Percentiles rank a stretch among this genome's conserved stretches.
Conservation (phyloP, 2,888 invertebrate genomes). For the Branchinecta sandiegonensis region DNA sequence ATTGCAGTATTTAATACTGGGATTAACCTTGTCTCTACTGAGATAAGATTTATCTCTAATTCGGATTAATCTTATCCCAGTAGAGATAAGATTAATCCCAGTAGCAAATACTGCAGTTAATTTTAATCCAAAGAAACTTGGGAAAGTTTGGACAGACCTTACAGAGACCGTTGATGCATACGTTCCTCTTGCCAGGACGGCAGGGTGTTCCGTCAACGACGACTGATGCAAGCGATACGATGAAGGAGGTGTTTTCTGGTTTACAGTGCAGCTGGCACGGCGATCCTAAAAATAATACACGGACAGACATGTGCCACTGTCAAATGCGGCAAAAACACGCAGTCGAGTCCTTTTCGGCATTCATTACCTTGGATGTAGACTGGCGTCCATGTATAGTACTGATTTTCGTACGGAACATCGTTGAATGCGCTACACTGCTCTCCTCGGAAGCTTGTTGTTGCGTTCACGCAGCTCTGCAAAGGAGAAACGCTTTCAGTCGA, state of each 20-base stretch:
- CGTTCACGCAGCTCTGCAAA: slow-evolving; percentile 47
- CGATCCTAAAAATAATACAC: slow-evolving; percentile 30
- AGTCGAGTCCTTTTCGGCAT: not conserved
- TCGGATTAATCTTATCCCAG: too few species aligned
- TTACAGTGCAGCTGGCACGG: slow-evolving; percentile 69
- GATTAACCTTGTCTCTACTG: too few species aligned
- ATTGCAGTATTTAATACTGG: too few species aligned
- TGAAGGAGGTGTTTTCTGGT: slow-evolving; percentile 54
- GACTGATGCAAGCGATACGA: slow-evolving; percentile 56
- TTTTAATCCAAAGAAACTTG: too few species aligned
- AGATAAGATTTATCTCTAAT: too few species aligned
- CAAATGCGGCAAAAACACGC: too few species aligned
- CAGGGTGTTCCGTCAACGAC: slow-evolving; percentile 75
- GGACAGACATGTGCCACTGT: too few species aligned
- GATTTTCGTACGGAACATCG: slow-evolving; percentile 42
- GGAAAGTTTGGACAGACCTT: slow-evolving; percentile 40
- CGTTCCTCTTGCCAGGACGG: slow-evolving; percentile 59
- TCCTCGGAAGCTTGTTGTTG: slow-evolving; percentile 54
- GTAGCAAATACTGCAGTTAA: too few species aligned
- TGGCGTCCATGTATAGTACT: slow-evolving; percentile 39
- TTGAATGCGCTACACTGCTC: slow-evolving; percentile 60
- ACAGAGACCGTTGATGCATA: slow-evolving; percentile 65
- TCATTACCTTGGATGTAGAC: slow-evolving; percentile 36
- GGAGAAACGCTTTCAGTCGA: slow-evolving; percentile 4
- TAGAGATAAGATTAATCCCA: too few species aligned